phyloP scores from a whole-genome alignment of 2,113 vertebrate species.

The Pandion haliaetus region DNA sequence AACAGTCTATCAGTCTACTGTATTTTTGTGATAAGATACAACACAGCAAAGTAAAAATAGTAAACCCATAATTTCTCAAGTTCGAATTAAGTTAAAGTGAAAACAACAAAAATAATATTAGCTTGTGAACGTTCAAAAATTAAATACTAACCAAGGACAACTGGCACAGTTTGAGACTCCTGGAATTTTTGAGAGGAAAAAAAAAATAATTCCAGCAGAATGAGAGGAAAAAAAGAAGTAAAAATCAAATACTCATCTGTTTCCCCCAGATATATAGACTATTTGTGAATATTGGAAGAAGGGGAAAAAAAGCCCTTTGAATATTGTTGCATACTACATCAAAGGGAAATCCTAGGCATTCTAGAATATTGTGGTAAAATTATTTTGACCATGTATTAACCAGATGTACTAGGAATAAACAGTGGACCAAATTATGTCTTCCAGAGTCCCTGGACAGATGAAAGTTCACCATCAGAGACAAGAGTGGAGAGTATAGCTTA shows the following conservation, averaged over 20 bases:
- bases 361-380: neutral
- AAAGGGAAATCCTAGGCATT: neutral
- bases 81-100: neutral
- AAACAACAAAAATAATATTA: neutral
- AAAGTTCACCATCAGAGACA: neutral
- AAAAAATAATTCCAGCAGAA: neutral
- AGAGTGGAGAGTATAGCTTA: neutral
- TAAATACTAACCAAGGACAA: neutral
- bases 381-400: neutral
- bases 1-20: neutral
- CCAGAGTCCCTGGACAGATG: neutral
- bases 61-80: neutral
- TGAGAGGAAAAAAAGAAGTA: neutral
- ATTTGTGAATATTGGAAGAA: neutral
- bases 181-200: neutral
- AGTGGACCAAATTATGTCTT: neutral
- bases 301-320: rapidly evolving
- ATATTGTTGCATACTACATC: neutral
- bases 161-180: neutral
- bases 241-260: neutral
- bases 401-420: neutral
- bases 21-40: neutral
- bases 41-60: neutral
- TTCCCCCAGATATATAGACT: neutral
- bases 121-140: neutral